Evolutionary conservation across 1,140 invertebrate genomes (phyloP).

Genomic region (Penaeus vannamei): DNA sequence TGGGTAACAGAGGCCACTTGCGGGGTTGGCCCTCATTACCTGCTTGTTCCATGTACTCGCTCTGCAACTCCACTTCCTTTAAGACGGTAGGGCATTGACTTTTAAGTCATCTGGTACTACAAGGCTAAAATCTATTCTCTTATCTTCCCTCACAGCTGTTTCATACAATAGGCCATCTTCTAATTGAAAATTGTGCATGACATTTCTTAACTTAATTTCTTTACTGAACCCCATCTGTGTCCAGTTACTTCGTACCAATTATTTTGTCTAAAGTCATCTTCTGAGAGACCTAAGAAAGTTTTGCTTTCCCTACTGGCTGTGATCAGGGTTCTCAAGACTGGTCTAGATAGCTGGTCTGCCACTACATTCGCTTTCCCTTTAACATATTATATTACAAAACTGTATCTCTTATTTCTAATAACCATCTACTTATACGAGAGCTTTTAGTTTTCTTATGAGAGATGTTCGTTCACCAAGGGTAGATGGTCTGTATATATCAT

Average conservation of each 20-base stretch:
- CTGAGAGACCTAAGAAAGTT: neutral
- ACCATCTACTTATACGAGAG: slow-evolving; percentile 1
- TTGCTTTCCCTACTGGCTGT: no score
- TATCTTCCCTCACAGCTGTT: no score
- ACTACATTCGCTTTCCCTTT: neutral
- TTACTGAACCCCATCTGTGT: neutral
- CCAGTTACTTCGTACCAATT: neutral
- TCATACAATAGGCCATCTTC: no score
- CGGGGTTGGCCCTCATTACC: no score
- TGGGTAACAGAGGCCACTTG: no score
- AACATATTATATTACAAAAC: slow-evolving; percentile 6
- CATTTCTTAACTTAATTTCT: no score
- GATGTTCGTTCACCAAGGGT: neutral
- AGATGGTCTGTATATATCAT: slow-evolving; percentile 18
- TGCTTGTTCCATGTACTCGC: no score
- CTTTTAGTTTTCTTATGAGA: slow-evolving; percentile 9
- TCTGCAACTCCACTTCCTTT: no score
- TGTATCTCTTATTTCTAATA: slow-evolving; percentile 26
- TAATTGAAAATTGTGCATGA: no score
- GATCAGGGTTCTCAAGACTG: neutral
- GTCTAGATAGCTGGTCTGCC: slow-evolving; percentile 9
- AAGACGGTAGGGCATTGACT: no score
- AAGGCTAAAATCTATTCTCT: no score
- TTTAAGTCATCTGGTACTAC: no score
- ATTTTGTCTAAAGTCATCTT: neutral